Evolutionary conservation across 2,888 invertebrate species (phyloP).

Genomic region (Nymphalis c-album): DNA sequence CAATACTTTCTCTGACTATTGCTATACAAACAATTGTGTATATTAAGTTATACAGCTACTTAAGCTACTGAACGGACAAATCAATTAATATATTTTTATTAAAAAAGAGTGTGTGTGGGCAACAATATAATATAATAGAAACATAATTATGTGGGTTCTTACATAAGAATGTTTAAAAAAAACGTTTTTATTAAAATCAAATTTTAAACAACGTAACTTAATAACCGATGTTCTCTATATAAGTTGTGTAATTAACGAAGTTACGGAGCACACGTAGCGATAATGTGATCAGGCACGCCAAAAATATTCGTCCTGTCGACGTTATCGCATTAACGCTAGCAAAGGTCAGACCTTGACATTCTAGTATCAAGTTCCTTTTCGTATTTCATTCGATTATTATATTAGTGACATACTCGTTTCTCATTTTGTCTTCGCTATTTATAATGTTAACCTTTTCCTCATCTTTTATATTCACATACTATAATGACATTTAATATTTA

Average conservation of each 20-base stretch:
- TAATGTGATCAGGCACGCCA: slow-evolving; percentile 35
- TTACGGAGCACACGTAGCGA: slow-evolving; percentile 24
- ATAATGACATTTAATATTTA: neutral
- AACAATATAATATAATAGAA: too few species aligned
- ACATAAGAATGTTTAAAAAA: too few species aligned
- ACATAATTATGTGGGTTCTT: too few species aligned
- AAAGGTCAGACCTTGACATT: slow-evolving; percentile 50
- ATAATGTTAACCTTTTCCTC: neutral
- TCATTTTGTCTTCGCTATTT: neutral
- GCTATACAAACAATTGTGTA: too few species aligned
- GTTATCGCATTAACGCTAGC: slow-evolving; percentile 38
- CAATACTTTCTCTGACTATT: too few species aligned
- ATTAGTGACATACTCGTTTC: neutral
- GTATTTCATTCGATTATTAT: slow-evolving; percentile 25
- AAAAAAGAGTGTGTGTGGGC: too few species aligned
- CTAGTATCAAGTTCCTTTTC: slow-evolving; percentile 29
- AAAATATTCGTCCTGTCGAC: slow-evolving; percentile 42
- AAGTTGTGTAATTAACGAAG: slow-evolving; percentile 27
- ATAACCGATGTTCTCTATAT: neutral
- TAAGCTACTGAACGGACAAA: too few species aligned
- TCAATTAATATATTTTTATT: too few species aligned
- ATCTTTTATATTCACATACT: too few species aligned
- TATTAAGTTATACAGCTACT: too few species aligned
- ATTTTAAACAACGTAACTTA: neutral
- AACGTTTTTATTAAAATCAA: too few species aligned